These are phyloP conservation scores for Eueides isabella DNA, from an alignment of 1,140 invertebrate genomes.

Conservation along the genomic window DNA sequence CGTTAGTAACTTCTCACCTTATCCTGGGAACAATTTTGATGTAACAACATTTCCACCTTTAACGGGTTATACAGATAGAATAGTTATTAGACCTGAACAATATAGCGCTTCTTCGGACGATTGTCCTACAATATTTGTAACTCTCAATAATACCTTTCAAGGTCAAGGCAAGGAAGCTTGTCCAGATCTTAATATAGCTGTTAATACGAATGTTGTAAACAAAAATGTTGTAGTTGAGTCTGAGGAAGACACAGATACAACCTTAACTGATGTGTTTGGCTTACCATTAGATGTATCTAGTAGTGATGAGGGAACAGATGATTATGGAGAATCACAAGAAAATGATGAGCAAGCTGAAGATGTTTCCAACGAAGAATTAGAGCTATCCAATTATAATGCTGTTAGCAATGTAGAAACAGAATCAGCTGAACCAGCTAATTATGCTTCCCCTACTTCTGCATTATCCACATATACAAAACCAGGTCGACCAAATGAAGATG, in stretches of 20 bases:
- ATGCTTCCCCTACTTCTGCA: slow-evolving; percentile 39
- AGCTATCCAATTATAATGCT: slow-evolving; percentile 65
- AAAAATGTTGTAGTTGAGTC: slow-evolving; percentile 73
- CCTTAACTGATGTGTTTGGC: slow-evolving; percentile 64
- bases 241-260: slow-evolving; percentile 65
- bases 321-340: slow-evolving; percentile 63
- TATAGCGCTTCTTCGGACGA: slow-evolving; percentile 67
- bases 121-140: slow-evolving; percentile 73
- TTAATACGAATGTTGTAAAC: slow-evolving; percentile 76
- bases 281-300: slow-evolving; percentile 59
- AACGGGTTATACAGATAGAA: slow-evolving; percentile 68
- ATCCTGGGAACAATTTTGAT: slow-evolving; percentile 56
- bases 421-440: slow-evolving; percentile 50
- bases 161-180: slow-evolving; percentile 75
- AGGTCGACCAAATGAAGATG: slow-evolving; percentile 48
- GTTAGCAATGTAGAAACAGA: slow-evolving; percentile 49
- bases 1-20: slow-evolving; percentile 50
- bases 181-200: slow-evolving; percentile 77
- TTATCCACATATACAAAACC: slow-evolving; percentile 13
- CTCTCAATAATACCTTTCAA: slow-evolving; percentile 77
- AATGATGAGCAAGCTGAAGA: slow-evolving; percentile 58
- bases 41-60: slow-evolving; percentile 67
- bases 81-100: slow-evolving; percentile 74
- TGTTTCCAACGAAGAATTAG: slow-evolving; percentile 61
- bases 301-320: slow-evolving; percentile 54